Conservation (phyloP, 2,113 vertebrate species). For the Cyanistes caeruleus region DNA sequence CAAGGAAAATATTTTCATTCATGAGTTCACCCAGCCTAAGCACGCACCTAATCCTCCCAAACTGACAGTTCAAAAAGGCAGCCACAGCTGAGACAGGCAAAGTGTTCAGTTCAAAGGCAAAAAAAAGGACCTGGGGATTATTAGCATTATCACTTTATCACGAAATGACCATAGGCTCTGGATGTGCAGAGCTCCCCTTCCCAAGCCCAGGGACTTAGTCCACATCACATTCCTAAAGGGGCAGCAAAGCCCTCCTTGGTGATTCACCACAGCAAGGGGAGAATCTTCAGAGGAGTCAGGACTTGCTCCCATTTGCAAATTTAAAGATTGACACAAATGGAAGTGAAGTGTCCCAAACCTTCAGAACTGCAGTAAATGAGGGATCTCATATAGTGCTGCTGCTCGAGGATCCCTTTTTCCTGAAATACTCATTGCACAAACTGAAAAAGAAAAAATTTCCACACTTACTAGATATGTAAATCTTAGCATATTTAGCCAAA, state of each 20-base stretch:
- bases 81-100: slow-evolving; percentile 66
- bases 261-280: rapidly evolving
- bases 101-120: slow-evolving; percentile 75
- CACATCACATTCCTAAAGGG: neutral
- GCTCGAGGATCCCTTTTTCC: neutral
- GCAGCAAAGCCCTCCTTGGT: neutral
- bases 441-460: neutral
- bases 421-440: neutral
- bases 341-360: neutral
- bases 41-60: slow-evolving; percentile 82
- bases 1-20: slow-evolving; percentile 87
- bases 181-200: neutral
- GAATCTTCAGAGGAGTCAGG: neutral
- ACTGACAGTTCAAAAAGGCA: slow-evolving; percentile 82
- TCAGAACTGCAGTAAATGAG: neutral
- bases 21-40: slow-evolving; percentile 85
- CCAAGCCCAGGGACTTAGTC: neutral
- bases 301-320: neutral
- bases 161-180: slow-evolving; percentile 69
- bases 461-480: neutral
- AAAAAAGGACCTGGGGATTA: slow-evolving; percentile 61
- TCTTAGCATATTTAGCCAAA: neutral
- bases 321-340: neutral
- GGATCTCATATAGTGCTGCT: neutral
- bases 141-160: slow-evolving; percentile 71